Conservation (phyloP, 2,797 vertebrate genomes). For the Cuniculus paca region DNA sequence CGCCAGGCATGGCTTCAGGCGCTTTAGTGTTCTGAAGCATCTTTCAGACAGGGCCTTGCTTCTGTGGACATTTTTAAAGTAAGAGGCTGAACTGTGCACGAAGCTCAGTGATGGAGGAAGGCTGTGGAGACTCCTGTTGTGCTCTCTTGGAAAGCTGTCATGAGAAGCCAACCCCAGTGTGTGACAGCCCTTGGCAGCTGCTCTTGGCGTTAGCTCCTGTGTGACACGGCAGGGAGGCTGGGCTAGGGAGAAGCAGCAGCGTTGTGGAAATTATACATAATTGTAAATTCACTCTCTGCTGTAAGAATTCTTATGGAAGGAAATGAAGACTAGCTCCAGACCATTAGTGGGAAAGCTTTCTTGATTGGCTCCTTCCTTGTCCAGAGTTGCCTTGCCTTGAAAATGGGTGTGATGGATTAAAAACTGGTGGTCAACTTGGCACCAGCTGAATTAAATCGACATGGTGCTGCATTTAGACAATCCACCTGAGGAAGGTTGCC, state of each 20-base stretch:
- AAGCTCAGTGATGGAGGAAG: neutral
- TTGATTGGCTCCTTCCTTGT: slow-evolving; percentile 23
- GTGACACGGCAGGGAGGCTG: neutral
- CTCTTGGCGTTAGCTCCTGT: neutral
- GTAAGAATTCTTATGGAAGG: slow-evolving; percentile 68
- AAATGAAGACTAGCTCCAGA: slow-evolving; percentile 71
- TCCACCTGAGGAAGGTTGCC: no score
- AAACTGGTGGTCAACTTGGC: no score
- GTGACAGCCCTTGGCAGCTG: neutral
- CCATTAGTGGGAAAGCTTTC: slow-evolving; percentile 55
- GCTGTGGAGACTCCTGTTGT: neutral
- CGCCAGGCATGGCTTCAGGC: neutral
- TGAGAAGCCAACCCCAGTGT: neutral
- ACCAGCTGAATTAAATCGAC: no score
- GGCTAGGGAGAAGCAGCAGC: neutral
- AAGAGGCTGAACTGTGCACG: neutral
- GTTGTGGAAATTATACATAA: slow-evolving; percentile 1
- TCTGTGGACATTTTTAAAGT: neutral
- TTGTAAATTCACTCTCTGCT: slow-evolving; percentile 19
- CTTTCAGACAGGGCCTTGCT: neutral
- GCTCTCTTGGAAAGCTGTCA: rapidly evolving
- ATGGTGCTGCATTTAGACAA: no score
- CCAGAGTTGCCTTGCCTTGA: neutral
- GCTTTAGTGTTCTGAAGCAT: rapidly evolving
- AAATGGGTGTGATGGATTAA: no score